Conservation (phyloP, 2,113 vertebrate species). For the Phalacrocorax aristotelis region DNA sequence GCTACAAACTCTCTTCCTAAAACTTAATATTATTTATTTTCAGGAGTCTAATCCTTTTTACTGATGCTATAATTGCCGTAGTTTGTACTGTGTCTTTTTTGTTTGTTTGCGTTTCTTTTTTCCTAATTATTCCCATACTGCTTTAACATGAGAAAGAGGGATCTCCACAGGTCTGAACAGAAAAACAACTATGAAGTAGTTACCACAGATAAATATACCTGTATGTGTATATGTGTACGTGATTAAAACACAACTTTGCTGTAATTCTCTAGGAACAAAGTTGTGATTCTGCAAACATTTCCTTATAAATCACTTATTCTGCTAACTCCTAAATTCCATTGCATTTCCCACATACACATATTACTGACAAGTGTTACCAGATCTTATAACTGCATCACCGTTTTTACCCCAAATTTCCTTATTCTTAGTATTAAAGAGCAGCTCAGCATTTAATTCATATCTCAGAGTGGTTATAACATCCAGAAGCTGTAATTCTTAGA, state of each 20-base stretch:
- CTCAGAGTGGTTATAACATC: neutral
- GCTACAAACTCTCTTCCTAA: neutral
- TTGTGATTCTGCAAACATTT: neutral
- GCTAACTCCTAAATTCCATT: neutral
- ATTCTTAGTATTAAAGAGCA: neutral
- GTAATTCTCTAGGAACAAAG: neutral
- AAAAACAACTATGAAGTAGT: neutral
- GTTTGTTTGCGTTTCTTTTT: neutral
- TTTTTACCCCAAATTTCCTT: neutral
- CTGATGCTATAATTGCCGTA: neutral
- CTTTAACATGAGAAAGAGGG: neutral
- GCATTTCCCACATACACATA: neutral
- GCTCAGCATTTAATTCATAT: neutral
- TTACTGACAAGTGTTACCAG: neutral
- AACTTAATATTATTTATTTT: neutral
- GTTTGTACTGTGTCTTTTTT: accelerated
- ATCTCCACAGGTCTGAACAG: neutral
- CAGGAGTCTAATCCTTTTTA: neutral
- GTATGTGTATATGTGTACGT: accelerated
- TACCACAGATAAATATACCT: neutral
- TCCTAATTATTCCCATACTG: neutral
- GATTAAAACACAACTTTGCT: neutral
- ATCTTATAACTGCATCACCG: neutral
- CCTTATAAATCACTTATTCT: neutral
- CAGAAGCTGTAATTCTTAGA: neutral